Percentiles rank a stretch among this genome's conserved stretches.
Evolutionary conservation across 2,113 vertebrate species (phyloP).

Genomic region (Grallaria varia): DNA sequence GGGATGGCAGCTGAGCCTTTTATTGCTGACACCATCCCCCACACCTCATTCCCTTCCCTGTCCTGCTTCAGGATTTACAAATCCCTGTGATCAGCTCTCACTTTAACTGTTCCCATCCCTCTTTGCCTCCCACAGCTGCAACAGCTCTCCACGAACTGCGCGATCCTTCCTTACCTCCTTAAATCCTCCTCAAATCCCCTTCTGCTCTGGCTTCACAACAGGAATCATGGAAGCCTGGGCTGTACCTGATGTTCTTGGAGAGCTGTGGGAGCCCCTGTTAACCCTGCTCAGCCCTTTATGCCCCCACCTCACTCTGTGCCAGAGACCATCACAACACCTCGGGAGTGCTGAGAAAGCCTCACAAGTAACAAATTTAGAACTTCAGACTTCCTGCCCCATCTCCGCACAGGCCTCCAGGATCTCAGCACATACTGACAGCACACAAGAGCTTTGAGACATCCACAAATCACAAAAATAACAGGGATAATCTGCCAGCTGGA

Average conservation of each 20-base stretch:
- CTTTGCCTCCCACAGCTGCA: not conserved
- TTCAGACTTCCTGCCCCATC: not conserved
- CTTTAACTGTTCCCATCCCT: not conserved
- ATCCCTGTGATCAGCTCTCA: not conserved
- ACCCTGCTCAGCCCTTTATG: not conserved
- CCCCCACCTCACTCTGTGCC: fast-evolving
- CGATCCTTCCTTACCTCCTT: not conserved
- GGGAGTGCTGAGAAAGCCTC: fast-evolving
- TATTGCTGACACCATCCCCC: fast-evolving
- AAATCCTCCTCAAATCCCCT: not conserved
- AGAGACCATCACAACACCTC: fast-evolving
- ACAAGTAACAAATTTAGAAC: not conserved
- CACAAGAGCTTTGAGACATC: not conserved
- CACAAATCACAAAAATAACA: not conserved
- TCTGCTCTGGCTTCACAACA: not conserved
- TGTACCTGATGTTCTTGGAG: fast-evolving
- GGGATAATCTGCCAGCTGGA: not conserved
- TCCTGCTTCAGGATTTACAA: not conserved
- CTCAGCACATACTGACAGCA: not conserved
- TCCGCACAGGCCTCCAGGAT: not conserved
- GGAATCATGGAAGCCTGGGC: not conserved
- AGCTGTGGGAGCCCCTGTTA: fast-evolving
- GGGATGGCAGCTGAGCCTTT: not conserved
- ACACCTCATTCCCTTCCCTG: not conserved
- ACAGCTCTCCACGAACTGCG: not conserved